These are phyloP conservation scores for Harpalus rubripes DNA, from an alignment of 2,888 invertebrate species.

Conservation along the genomic window DNA sequence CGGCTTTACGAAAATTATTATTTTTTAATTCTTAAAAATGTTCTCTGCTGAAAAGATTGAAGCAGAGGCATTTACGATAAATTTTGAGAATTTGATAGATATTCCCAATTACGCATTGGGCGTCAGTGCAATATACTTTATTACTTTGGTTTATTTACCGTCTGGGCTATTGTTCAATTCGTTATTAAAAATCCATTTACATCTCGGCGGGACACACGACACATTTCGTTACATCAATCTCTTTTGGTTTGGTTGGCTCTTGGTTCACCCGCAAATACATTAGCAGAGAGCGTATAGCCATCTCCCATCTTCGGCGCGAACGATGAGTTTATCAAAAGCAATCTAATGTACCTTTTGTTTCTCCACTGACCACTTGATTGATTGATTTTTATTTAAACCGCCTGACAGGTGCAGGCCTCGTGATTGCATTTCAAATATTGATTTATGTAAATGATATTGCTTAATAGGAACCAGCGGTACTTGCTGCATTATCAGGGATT, in stretches of 20 bases:
- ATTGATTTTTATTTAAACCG: constrained; percentile 72
- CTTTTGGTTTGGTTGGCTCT: constrained; percentile 13
- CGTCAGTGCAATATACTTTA: not conserved
- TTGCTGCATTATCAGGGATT: constrained; percentile 24
- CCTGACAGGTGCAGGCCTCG: constrained; percentile 71
- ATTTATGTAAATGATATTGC: constrained; percentile 71
- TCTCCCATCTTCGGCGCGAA: constrained; percentile 47
- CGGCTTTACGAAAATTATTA: too few relatives aligned
- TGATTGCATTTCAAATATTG: constrained; percentile 72
- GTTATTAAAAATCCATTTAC: constrained; percentile 63
- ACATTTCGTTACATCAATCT: constrained; percentile 51
- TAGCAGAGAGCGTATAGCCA: constrained; percentile 36
- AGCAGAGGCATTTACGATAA: too few relatives aligned
- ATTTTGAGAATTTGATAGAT: not conserved
- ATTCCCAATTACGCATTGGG: not conserved
- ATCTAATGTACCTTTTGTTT: constrained; percentile 67
- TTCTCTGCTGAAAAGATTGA: too few relatives aligned
- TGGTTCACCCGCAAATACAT: constrained; percentile 55
- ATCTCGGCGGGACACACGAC: constrained; percentile 61
- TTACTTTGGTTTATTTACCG: constrained; percentile 29
- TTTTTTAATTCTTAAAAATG: too few relatives aligned
- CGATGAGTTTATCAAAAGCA: constrained; percentile 66
- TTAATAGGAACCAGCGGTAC: constrained; percentile 63
- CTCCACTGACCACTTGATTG: constrained; percentile 66
- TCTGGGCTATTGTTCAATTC: constrained; percentile 18